A percentile compares a stretch with the other conserved stretches of the same genome.
Conservation (phyloP, 1,140 invertebrate genomes). For the Trissolcus basalis region DNA sequence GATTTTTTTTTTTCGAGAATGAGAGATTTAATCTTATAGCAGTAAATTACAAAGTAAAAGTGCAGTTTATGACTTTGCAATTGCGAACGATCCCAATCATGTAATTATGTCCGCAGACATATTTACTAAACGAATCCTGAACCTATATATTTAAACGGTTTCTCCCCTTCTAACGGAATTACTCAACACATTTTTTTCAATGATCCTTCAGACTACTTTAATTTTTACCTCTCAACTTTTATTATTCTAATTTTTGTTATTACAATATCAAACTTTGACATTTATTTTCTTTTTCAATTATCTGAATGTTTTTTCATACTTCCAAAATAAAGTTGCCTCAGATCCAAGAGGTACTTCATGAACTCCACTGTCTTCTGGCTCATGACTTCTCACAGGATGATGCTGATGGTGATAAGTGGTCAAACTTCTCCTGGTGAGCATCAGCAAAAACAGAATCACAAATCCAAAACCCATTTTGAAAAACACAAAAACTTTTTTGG, state of each 20-base stretch:
- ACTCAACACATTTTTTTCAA: no score
- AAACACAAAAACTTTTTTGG: neutral
- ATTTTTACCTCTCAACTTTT: no score
- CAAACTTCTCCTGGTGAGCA: conserved; percentile 21
- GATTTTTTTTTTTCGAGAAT: no score
- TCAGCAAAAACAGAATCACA: conserved; percentile 29
- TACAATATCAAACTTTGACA: no score
- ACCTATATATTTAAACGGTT: no score
- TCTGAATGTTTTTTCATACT: conserved; percentile 55
- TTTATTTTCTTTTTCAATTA: neutral
- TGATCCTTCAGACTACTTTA: no score
- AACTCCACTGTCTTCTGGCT: conserved; percentile 35
- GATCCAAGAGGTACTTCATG: conserved; percentile 71
- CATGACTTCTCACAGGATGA: conserved; percentile 12
- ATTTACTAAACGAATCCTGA: no score
- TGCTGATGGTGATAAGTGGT: conserved; percentile 34
- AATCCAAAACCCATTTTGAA: conserved; percentile 26
- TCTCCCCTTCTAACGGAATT: no score
- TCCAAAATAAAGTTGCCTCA: conserved; percentile 70
- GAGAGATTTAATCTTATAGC: no score
- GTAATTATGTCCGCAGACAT: neutral
- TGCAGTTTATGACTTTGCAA: neutral
- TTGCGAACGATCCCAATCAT: neutral
- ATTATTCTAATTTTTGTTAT: no score
- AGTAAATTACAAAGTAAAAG: conserved; percentile 4